phyloP scores from a whole-genome alignment of 2,797 vertebrate genomes.

The Holocentrus rufus region DNA sequence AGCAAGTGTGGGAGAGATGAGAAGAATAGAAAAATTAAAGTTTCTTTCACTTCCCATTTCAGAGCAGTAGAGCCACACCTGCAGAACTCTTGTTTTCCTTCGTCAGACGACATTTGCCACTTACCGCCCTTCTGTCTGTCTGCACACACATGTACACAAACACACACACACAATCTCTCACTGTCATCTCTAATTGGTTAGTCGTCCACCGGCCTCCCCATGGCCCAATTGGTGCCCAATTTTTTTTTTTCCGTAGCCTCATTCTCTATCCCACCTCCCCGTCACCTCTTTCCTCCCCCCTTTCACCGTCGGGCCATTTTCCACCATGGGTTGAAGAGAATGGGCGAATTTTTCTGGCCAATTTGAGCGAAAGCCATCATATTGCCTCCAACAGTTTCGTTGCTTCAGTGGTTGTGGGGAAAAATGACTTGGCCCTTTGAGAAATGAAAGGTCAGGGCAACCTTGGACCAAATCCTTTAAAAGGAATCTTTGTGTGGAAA shows the following conservation, averaged over 20 bases:
- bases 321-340: constrained; percentile 36
- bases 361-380: constrained; percentile 52
- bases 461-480: constrained; percentile 63
- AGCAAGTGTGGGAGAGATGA: constrained; percentile 8
- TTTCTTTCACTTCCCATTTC: not conserved
- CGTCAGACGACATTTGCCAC: constrained; percentile 25
- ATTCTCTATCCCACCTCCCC: not conserved
- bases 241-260: not conserved
- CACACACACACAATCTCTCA: constrained; percentile 50
- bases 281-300: not conserved
- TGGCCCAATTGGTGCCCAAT: constrained; percentile 28
- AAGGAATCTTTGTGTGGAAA: constrained; percentile 51
- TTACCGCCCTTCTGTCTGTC: constrained; percentile 2
- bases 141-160: constrained; percentile 35
- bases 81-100: constrained; percentile 21
- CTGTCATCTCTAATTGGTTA: constrained; percentile 65
- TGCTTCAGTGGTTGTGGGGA: constrained; percentile 1
- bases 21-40: constrained; percentile 9
- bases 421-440: constrained; percentile 34
- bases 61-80: constrained; percentile 17
- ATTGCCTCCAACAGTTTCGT: constrained; percentile 34
- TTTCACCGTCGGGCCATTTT: constrained; percentile 23
- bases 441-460: constrained; percentile 50
- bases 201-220: constrained; percentile 39
- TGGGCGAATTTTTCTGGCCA: constrained; percentile 33